phyloP scores from a whole-genome alignment of 1,140 invertebrate species.

The Condylostylus longicornis region DNA sequence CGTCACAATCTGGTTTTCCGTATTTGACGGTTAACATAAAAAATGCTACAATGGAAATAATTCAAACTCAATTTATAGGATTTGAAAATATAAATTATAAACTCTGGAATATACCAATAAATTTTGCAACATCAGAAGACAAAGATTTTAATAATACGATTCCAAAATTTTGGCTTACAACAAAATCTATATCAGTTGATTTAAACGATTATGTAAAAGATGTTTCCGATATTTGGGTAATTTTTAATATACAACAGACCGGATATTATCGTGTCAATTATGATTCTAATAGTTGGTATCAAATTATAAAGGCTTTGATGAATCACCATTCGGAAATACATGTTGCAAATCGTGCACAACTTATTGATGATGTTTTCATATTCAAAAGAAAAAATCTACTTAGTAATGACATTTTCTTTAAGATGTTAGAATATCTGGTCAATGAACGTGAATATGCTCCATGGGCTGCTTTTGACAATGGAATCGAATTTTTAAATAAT shows the following conservation, averaged over 20 bases:
- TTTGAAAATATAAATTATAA: constrained; percentile 11
- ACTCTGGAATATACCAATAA: constrained; percentile 14
- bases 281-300: constrained; percentile 39
- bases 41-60: too few relatives aligned
- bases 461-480: too few relatives aligned
- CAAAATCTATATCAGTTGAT: neutral
- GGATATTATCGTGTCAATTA: constrained; percentile 51
- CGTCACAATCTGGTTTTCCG: constrained; percentile 49
- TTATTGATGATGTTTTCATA: constrained; percentile 59
- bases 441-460: constrained; percentile 43
- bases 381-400: constrained; percentile 43
- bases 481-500: too few relatives aligned
- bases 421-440: constrained; percentile 38
- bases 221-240: constrained; percentile 34
- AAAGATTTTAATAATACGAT: neutral
- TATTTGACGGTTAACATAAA: constrained; percentile 42
- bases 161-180: neutral
- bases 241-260: constrained; percentile 44
- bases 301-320: constrained; percentile 34
- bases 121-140: constrained; percentile 7
- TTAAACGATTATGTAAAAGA: constrained; percentile 5
- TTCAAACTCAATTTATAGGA: too few relatives aligned
- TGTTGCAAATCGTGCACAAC: constrained; percentile 54
- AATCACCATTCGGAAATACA: constrained; percentile 38
- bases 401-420: constrained; percentile 29